These are phyloP conservation scores for Heliconius ethilla DNA, from an alignment of 2,888 invertebrate genomes.

Conservation along the genomic window DNA sequence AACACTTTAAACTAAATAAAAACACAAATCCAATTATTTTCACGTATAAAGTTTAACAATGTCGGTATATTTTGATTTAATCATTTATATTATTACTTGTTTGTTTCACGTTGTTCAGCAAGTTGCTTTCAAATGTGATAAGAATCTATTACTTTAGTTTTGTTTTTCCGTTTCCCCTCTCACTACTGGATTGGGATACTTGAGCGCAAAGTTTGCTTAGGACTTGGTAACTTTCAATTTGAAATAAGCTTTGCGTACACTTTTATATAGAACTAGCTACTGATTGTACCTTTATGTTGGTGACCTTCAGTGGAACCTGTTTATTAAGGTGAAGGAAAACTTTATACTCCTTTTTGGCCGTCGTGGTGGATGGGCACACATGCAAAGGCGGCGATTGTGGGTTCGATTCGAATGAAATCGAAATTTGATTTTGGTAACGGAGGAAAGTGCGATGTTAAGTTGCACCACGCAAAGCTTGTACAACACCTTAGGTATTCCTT, in stretches of 20 bases:
- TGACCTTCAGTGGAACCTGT: background rate
- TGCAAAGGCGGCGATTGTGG: no score
- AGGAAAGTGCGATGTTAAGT: no score
- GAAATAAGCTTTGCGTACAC: background rate
- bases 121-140: slow-evolving; percentile 25
- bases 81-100: background rate
- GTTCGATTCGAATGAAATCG: no score
- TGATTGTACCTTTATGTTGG: background rate
- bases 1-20: background rate
- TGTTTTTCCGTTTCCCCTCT: slow-evolving; percentile 15
- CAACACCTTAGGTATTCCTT: no score
- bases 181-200: slow-evolving; percentile 12
- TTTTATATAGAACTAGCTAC: background rate
- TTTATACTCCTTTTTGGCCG: no score
- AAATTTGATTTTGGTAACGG: no score
- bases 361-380: no score
- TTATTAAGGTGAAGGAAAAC: background rate
- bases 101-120: background rate
- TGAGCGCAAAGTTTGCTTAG: slow-evolving; percentile 11
- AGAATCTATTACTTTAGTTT: slow-evolving; percentile 26
- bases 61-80: slow-evolving; percentile 5
- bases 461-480: no score
- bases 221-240: slow-evolving; percentile 20
- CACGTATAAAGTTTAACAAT: background rate
- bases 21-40: background rate